Evolutionary conservation across 1,140 invertebrate species (phyloP).

Genomic region (Hestina assimilis): DNA sequence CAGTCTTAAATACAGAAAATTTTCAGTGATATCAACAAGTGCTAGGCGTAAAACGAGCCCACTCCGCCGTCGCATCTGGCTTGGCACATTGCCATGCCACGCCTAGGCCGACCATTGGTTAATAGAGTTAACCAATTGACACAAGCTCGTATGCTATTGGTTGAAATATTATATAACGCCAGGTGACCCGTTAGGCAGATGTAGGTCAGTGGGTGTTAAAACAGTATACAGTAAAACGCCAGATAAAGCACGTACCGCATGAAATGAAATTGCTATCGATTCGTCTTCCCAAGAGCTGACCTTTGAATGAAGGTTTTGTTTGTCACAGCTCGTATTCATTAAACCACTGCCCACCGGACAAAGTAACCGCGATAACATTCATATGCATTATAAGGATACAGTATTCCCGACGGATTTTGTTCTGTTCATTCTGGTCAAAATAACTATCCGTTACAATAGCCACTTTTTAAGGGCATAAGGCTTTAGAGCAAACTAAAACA

Average conservation of each 20-base stretch:
- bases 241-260: slow-evolving; percentile 26
- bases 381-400: too few species aligned
- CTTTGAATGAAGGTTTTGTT: slow-evolving; percentile 6
- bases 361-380: background rate
- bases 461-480: too few species aligned
- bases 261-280: slow-evolving; percentile 26
- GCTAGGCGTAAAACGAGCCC: slow-evolving; percentile 56
- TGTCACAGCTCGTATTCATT: background rate
- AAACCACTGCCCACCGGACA: background rate
- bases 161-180: slow-evolving; percentile 52
- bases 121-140: slow-evolving; percentile 78
- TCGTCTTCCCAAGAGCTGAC: slow-evolving; percentile 6
- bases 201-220: slow-evolving; percentile 54
- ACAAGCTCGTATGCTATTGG: slow-evolving; percentile 67
- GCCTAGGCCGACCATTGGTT: slow-evolving; percentile 77
- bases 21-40: slow-evolving; percentile 64
- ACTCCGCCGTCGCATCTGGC: slow-evolving; percentile 43
- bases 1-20: slow-evolving; percentile 41
- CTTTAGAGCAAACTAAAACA: too few species aligned
- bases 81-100: slow-evolving; percentile 75
- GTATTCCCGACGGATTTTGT: too few species aligned
- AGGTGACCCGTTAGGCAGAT: slow-evolving; percentile 50
- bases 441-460: too few species aligned
- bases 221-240: slow-evolving; percentile 22
- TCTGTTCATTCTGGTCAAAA: too few species aligned